These are phyloP conservation scores for Carlito syrichta DNA, from an alignment of 2,113 vertebrate species.

Conservation along the genomic window DNA sequence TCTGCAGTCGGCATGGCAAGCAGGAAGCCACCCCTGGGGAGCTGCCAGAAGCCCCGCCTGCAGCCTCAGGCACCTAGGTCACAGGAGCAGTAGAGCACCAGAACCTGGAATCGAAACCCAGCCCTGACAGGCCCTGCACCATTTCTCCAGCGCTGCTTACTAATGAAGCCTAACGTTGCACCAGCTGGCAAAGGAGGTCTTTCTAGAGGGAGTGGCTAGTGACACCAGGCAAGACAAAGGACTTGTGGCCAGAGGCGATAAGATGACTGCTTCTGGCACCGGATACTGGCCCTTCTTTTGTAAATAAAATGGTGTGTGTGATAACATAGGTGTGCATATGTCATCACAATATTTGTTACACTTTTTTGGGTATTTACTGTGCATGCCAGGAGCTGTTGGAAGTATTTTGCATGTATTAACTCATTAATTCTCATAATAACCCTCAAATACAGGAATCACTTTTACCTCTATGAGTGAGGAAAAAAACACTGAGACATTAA, in stretches of 20 bases:
- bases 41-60: too few relatives aligned
- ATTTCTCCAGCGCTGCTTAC: not conserved
- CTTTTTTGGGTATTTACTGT: not conserved
- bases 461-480: not conserved
- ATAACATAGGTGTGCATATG: not conserved
- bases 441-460: not conserved
- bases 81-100: too few relatives aligned
- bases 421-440: not conserved
- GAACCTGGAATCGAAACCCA: not conserved
- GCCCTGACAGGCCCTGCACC: not conserved
- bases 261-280: not conserved
- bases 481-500: not conserved
- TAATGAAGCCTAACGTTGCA: not conserved
- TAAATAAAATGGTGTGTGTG: not conserved
- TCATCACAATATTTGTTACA: not conserved
- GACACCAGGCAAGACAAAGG: too few relatives aligned
- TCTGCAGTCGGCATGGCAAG: not conserved
- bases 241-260: not conserved
- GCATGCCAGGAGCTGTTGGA: not conserved
- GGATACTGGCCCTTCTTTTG: not conserved
- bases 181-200: not conserved
- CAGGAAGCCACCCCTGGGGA: not conserved
- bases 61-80: too few relatives aligned
- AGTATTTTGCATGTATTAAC: not conserved
- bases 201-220: not conserved